Evolutionary conservation across 2,888 invertebrate species (phyloP).

Genomic region (Phyto melanocephala): DNA sequence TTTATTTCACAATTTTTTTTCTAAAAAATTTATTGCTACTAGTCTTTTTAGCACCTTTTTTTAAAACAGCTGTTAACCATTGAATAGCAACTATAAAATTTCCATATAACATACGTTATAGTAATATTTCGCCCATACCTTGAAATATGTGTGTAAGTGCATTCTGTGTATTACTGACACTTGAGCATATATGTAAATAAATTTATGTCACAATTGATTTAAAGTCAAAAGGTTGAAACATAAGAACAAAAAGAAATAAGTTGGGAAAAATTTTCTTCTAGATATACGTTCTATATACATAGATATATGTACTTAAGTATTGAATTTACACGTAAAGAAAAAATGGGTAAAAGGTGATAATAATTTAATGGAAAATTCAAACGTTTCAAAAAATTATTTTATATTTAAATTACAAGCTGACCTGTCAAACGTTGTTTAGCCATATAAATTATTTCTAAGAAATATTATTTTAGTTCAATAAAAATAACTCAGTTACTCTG

Average conservation of each 20-base stretch:
- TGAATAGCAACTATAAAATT: conserved; percentile 16
- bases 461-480: no score
- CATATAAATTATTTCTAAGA: no score
- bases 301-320: no score
- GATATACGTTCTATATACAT: no score
- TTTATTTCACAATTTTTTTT: neutral
- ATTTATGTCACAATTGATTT: conserved; percentile 46
- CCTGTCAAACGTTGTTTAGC: no score
- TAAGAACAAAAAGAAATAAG: neutral
- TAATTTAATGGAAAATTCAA: no score
- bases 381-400: no score
- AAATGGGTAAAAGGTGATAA: no score
- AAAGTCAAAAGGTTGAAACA: neutral
- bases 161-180: neutral
- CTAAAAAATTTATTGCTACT: conserved; percentile 27
- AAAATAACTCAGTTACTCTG: no score
- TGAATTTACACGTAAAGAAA: no score
- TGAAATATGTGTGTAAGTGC: neutral
- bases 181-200: conserved; percentile 14
- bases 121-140: neutral
- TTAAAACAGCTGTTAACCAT: conserved; percentile 40
- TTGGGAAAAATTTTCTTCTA: neutral
- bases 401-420: no score
- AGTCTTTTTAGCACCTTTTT: conserved; percentile 21
- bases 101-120: neutral